Conservation (phyloP, 2,888 invertebrate genomes). For the Diloba caeruleocephala region DNA sequence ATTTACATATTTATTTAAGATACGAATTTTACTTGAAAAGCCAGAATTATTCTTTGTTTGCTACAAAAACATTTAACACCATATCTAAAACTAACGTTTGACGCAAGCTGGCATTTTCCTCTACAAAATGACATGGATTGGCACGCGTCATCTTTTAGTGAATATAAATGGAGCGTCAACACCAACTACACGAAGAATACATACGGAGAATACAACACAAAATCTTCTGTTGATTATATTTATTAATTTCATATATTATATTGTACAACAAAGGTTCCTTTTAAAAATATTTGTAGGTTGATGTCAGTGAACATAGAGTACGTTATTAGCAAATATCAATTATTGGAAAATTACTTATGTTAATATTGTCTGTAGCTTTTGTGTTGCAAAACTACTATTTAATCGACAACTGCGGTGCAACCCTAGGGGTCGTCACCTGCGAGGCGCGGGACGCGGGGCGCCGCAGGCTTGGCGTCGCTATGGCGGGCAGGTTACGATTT, state of each 20-base stretch:
- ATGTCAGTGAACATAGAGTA: no score
- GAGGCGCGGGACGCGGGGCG: conserved; percentile 69
- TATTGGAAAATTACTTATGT: no score
- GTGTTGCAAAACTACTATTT: neutral
- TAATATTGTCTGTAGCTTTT: no score
- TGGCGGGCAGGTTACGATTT: conserved; percentile 89
- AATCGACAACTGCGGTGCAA: conserved; percentile 44
- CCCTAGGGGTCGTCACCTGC: conserved; percentile 85
- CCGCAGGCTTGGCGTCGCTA: conserved; percentile 80
- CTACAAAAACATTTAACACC: conserved; percentile 5
- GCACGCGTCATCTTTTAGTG: neutral
- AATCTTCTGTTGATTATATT: no score
- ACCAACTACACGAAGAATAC: no score
- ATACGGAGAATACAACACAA: neutral
- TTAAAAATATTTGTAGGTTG: no score
- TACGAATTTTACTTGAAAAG: no score
- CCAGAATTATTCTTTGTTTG: no score
- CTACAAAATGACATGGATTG: neutral
- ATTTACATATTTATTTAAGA: no score
- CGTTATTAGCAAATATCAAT: no score
- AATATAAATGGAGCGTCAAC: conserved; percentile 1
- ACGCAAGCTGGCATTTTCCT: conserved; percentile 9
- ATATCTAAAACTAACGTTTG: neutral
- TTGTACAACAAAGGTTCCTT: no score
- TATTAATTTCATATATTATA: no score